Conservation (phyloP, 2,888 invertebrate genomes). For the Diploptera punctata region DNA sequence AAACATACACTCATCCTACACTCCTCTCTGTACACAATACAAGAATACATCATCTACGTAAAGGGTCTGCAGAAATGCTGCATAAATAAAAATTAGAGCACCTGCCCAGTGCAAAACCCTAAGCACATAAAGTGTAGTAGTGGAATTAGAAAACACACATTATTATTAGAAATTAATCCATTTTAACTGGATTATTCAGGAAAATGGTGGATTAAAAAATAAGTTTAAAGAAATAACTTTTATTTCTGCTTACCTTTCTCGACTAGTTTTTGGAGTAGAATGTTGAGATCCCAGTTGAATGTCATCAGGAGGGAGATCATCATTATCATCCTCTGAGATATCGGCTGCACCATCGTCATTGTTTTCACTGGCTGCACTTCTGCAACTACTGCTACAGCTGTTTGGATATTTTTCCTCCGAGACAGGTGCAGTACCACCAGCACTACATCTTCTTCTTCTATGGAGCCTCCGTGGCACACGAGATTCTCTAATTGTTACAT, state of each 20-base stretch:
- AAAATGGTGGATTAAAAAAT: too few species aligned
- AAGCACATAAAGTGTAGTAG: too few species aligned
- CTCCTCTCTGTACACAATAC: too few species aligned
- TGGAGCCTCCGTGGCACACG: conserved; percentile 50
- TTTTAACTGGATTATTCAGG: too few species aligned
- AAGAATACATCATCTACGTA: too few species aligned
- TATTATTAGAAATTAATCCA: too few species aligned
- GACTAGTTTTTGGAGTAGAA: conserved; percentile 49
- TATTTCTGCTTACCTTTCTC: conserved; percentile 29
- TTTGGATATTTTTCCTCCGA: conserved; percentile 41
- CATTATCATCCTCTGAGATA: conserved; percentile 53
- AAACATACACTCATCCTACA: too few species aligned
- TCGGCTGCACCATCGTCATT: conserved; percentile 54
- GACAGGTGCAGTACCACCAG: conserved; percentile 30
- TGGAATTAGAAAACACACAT: too few species aligned
- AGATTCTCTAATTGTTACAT: conserved; percentile 56
- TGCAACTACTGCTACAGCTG: conserved; percentile 59
- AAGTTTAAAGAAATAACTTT: too few species aligned
- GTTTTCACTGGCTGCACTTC: conserved; percentile 50
- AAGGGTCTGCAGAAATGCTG: too few species aligned
- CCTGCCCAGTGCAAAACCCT: too few species aligned
- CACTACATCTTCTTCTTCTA: conserved; percentile 17
- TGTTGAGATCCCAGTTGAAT: conserved; percentile 52
- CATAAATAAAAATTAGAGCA: too few species aligned
- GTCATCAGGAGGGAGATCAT: conserved; percentile 45